phyloP scores from a whole-genome alignment of 2,797 vertebrate genomes.

The Discoglossus pictus region DNA sequence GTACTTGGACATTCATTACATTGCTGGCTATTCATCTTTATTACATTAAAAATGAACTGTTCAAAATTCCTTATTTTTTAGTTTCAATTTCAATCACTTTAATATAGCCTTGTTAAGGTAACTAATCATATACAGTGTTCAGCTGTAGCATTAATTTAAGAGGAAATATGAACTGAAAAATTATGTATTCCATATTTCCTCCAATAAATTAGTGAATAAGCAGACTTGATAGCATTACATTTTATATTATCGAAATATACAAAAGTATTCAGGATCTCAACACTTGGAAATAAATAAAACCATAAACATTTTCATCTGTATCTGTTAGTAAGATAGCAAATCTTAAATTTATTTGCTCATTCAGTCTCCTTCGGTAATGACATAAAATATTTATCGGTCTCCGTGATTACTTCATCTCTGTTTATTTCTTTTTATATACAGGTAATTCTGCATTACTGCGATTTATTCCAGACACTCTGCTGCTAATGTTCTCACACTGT shows the following conservation, averaged over 20 bases:
- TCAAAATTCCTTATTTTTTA: background rate
- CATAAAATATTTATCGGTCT: conserved; percentile 39
- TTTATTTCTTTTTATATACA: conserved; percentile 32
- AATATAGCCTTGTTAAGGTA: conserved; percentile 6
- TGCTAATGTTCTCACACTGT: conserved; percentile 17
- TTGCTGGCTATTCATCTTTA: conserved; percentile 12
- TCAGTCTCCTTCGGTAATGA: conserved; percentile 16
- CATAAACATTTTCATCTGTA: conserved; percentile 15
- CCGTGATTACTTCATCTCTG: conserved; percentile 30
- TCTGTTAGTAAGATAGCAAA: conserved; percentile 10
- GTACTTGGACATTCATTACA: background rate
- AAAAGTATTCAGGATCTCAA: conserved; percentile 27
- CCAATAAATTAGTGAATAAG: conserved; percentile 27
- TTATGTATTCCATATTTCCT: conserved; percentile 2
- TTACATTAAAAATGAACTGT: background rate
- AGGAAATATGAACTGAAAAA: conserved; percentile 22
- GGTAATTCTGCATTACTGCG: conserved; percentile 15
- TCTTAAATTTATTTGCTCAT: conserved; percentile 10
- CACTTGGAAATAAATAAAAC: conserved; percentile 12
- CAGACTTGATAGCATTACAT: conserved; percentile 10
- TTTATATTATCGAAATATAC: conserved; percentile 26
- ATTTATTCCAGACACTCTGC: conserved; percentile 36
- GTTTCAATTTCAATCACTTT: background rate
- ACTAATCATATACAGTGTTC: conserved; percentile 26
- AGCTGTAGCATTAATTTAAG: background rate